Evolutionary conservation across 2,888 invertebrate species (phyloP), one percentile per base, ranked within the genome.

Genomic region (Eupithecia dodoneata): DNA sequence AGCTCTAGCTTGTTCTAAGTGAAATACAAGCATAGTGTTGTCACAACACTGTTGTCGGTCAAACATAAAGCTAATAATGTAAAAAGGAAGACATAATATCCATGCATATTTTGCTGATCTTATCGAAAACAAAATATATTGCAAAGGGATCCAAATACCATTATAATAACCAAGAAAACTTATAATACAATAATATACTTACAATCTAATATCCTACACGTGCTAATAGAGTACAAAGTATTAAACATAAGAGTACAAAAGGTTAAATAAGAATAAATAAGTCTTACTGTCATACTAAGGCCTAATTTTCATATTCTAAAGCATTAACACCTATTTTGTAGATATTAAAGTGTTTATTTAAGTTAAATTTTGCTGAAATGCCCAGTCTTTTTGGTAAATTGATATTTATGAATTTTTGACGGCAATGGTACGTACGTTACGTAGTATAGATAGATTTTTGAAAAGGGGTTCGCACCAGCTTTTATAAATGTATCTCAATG

Each of bases 251-350:
- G 82, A 86, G 79, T 84, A 83, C 82, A 84, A 84, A 81, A 79
- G n/a, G 75, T 78, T 76, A 81, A 78, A 75, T 78, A 76, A 76
- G 73, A 70, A 70, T 76, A 70, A 55, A 76, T 79, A 80, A 80
- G 78, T 76, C 66, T 79, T 80, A 73, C 81, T 82, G 80, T 81
- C 78, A 79, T 80, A 85, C 81, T 80, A 83, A 86, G 82, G 79
- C 82, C 77, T 85, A 86, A 80, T 81, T 80, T 81, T 82, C 67
- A 73, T 78, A 86, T 87, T 85, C 85, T 87, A 82, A 81, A 82
- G 76, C 79, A 45, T 44, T 73, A 79, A 67, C 76, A 76, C 74
- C 82, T 78, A 83, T 83, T 82, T 84, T 83, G 81, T 74, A 30
- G 30, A 30, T 30, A 63, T 66, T 75, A 47, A 49, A 42, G 10